These are phyloP conservation scores for Halictus rubicundus DNA, from an alignment of 1,140 invertebrate genomes.

Conservation along the genomic window DNA sequence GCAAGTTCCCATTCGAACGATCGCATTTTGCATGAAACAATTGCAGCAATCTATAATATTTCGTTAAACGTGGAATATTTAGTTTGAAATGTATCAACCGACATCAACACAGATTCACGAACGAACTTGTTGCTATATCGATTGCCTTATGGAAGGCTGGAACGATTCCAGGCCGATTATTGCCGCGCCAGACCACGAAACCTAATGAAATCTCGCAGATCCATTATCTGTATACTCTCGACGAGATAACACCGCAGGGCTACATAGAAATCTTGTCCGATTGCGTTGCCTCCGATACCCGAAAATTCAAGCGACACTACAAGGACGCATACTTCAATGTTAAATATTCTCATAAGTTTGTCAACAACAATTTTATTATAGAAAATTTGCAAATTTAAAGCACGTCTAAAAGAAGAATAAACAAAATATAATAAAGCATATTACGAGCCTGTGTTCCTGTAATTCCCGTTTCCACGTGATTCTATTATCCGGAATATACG, in stretches of 20 bases:
- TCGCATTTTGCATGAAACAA: no score
- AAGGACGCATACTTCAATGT: no score
- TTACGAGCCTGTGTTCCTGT: background rate
- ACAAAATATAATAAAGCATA: no score
- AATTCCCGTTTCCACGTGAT: background rate
- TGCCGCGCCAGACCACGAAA: constrained; percentile 8
- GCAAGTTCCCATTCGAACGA: no score
- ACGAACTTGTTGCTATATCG: constrained; percentile 71
- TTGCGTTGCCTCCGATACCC: background rate
- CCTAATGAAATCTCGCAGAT: background rate
- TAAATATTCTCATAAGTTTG: no score
- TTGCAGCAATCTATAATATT: background rate
- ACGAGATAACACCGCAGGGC: background rate
- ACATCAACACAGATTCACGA: background rate
- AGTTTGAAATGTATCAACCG: constrained; percentile 2
- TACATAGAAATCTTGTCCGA: background rate
- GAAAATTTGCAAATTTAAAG: no score
- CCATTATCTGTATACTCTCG: background rate
- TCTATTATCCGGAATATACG: background rate
- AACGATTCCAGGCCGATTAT: constrained; percentile 63
- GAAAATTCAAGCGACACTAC: background rate
- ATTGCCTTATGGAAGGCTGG: constrained; percentile 56
- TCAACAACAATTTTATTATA: no score
- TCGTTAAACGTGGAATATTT: background rate
- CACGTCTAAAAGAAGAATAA: no score